phyloP scores from a whole-genome alignment of 2,113 vertebrate species.

The Globicephala melas region DNA sequence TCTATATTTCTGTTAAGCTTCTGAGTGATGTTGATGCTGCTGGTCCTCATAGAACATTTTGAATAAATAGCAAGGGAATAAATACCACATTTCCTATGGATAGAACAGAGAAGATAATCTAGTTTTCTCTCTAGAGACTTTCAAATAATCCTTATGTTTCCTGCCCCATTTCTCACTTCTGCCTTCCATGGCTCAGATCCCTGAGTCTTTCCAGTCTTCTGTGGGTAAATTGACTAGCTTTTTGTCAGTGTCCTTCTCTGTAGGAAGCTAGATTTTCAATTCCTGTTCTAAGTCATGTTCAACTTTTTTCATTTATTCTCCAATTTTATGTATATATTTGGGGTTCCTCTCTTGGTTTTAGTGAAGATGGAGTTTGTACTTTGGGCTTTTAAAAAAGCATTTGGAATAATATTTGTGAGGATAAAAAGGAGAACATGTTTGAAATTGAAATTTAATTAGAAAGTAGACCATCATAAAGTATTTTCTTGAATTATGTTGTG shows the following conservation, averaged over 20 bases:
- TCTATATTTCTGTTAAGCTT: neutral
- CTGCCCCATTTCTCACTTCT: neutral
- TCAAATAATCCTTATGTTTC: neutral
- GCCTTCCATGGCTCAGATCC: neutral
- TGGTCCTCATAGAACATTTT: neutral
- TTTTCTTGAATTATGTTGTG: neutral
- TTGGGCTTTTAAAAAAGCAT: neutral
- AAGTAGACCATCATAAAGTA: neutral
- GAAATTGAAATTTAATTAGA: neutral
- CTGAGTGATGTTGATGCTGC: neutral
- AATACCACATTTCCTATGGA: neutral
- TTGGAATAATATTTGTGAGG: neutral
- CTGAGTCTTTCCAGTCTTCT: neutral
- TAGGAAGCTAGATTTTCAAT: neutral
- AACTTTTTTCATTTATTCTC: neutral
- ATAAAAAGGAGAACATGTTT: neutral
- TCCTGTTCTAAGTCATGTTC: neutral
- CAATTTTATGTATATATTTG: neutral
- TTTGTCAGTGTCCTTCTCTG: neutral
- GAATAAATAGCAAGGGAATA: neutral
- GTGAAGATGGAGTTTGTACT: neutral
- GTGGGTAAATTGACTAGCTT: neutral
- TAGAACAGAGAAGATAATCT: neutral
- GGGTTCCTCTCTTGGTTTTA: neutral
- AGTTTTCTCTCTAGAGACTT: neutral